Percentiles rank a stretch among this genome's conserved stretches.
Evolutionary conservation across 2,888 invertebrate species (phyloP).

Genomic region (Petrophora chlorosata): DNA sequence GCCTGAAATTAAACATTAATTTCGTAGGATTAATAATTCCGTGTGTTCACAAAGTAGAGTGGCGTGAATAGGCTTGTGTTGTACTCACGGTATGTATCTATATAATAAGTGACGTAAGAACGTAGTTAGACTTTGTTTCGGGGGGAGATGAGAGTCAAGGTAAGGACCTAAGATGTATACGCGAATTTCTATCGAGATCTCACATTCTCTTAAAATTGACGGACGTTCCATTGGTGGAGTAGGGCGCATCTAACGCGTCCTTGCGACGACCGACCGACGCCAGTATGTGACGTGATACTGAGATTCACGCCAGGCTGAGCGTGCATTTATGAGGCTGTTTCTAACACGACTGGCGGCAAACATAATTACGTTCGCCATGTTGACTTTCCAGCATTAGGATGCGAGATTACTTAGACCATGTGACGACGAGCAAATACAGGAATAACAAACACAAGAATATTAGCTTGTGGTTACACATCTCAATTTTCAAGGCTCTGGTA

Average conservation of each 20-base stretch:
- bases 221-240: too few species aligned
- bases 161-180: too few species aligned
- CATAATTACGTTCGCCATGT: conserved; percentile 53
- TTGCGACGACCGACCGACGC: too few species aligned
- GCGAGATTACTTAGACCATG: conserved; percentile 44
- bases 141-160: too few species aligned
- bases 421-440: conserved; percentile 24
- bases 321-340: conserved; percentile 45
- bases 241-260: too few species aligned
- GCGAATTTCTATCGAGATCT: too few species aligned
- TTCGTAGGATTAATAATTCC: conserved; percentile 31
- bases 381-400: conserved; percentile 46
- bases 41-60: conserved; percentile 26
- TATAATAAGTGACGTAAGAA: too few species aligned
- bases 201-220: too few species aligned
- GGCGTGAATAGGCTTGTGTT: conserved; percentile 12
- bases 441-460: conserved; percentile 23
- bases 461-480: conserved; percentile 7
- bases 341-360: conserved; percentile 46
- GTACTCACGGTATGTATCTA: too few species aligned
- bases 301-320: conserved; percentile 33
- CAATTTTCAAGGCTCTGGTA: conserved; percentile 6
- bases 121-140: too few species aligned
- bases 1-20: conserved; percentile 26
- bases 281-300: conserved; percentile 5